Conservation (phyloP, 2,113 vertebrate genomes). For the Thalassarche chlororhynchos region DNA sequence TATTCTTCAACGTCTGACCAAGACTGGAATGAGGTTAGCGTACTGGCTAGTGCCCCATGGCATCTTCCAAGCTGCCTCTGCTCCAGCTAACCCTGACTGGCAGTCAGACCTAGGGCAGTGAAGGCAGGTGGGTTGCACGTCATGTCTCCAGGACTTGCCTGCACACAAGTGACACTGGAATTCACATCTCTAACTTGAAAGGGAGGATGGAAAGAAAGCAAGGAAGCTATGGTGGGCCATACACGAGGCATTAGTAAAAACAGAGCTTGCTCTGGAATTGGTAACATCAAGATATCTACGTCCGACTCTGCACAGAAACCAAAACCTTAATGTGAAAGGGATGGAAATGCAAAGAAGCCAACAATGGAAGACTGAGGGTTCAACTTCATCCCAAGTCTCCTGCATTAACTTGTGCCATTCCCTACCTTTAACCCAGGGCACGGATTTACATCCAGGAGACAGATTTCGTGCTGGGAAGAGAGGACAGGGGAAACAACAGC, state of each 20-base stretch:
- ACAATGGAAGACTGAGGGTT: background rate
- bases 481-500: background rate
- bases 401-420: no score
- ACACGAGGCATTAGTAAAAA: accelerated
- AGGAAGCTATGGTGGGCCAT: background rate
- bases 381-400: background rate
- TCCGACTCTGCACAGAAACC: background rate
- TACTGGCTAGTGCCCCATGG: background rate
- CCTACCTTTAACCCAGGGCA: background rate
- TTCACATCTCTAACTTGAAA: background rate
- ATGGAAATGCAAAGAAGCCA: background rate
- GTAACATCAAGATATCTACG: no score
- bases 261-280: background rate
- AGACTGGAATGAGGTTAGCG: background rate
- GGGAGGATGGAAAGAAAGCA: background rate
- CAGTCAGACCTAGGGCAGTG: background rate
- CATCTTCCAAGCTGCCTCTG: background rate
- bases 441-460: background rate
- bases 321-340: background rate
- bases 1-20: background rate
- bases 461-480: background rate
- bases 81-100: background rate
- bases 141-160: background rate
- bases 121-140: background rate
- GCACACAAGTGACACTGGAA: background rate